phyloP scores from a whole-genome alignment of 2,888 invertebrate genomes.

The Panorpa germanica region DNA sequence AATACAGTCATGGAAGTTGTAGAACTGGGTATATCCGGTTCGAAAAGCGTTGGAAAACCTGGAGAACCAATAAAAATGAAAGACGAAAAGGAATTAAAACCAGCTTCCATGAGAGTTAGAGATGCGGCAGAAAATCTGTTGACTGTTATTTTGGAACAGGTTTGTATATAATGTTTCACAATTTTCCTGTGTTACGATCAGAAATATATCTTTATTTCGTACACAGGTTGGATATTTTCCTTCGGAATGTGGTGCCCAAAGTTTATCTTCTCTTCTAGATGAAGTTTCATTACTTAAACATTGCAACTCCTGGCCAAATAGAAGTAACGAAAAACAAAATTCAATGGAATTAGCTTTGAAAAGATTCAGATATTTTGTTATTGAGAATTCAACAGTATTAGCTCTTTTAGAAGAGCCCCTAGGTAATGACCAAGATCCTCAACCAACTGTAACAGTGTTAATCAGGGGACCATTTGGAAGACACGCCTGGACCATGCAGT shows the following conservation, averaged over 20 bases:
- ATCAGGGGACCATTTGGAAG: slow-evolving; percentile 88
- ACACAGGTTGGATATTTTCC: slow-evolving; percentile 68
- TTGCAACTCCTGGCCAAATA: slow-evolving; percentile 38
- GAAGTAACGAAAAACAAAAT: slow-evolving; percentile 15
- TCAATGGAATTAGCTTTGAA: slow-evolving; percentile 42
- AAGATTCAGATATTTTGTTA: slow-evolving; percentile 73
- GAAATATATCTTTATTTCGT: background rate
- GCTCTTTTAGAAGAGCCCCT: slow-evolving; percentile 82
- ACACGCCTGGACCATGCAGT: slow-evolving; percentile 83
- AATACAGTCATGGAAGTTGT: slow-evolving; percentile 90
- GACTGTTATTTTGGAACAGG: slow-evolving; percentile 79
- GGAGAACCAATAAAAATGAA: slow-evolving; percentile 84
- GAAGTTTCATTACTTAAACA: slow-evolving; percentile 66
- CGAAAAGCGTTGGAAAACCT: slow-evolving; percentile 72
- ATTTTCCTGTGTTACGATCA: slow-evolving; percentile 3
- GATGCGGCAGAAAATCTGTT: slow-evolving; percentile 93
- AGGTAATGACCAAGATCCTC: slow-evolving; percentile 83
- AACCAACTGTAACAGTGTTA: slow-evolving; percentile 72
- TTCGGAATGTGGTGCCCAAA: slow-evolving; percentile 66
- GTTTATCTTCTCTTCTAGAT: slow-evolving; percentile 71
- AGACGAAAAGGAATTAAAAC: slow-evolving; percentile 89
- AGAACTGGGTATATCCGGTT: slow-evolving; percentile 92
- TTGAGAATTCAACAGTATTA: slow-evolving; percentile 75
- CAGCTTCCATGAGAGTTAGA: slow-evolving; percentile 91
- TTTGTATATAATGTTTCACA: slow-evolving; percentile 18